phyloP scores from a whole-genome alignment of 2,113 vertebrate species.

The Parus major region DNA sequence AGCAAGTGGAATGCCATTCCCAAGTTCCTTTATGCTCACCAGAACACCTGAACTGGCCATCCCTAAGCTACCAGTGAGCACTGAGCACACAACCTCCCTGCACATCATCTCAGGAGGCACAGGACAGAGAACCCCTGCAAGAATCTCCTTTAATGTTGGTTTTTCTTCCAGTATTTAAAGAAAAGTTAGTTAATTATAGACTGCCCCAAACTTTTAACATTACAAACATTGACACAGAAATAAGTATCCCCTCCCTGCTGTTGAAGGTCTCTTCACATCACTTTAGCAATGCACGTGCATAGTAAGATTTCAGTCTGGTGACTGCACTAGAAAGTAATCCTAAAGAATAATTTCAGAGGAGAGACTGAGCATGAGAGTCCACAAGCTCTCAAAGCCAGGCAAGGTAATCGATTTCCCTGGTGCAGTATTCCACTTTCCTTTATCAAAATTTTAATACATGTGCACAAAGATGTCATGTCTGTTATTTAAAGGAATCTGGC shows the following conservation, averaged over 20 bases:
- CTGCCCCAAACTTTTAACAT: background rate
- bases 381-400: background rate
- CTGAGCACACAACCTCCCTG: background rate
- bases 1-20: background rate
- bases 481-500: background rate
- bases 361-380: background rate
- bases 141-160: background rate
- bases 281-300: accelerated
- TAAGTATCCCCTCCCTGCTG: background rate
- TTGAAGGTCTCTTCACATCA: background rate
- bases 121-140: background rate
- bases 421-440: background rate
- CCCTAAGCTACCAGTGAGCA: background rate
- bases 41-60: background rate
- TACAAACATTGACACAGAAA: background rate
- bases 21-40: background rate
- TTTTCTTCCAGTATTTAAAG: background rate
- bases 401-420: background rate
- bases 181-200: background rate
- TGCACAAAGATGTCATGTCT: background rate
- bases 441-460: background rate
- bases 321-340: background rate
- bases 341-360: background rate
- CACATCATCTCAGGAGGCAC: background rate
- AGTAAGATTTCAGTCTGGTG: background rate